Conservation (phyloP, 2,888 invertebrate genomes). For the Hydraecia micacea region DNA sequence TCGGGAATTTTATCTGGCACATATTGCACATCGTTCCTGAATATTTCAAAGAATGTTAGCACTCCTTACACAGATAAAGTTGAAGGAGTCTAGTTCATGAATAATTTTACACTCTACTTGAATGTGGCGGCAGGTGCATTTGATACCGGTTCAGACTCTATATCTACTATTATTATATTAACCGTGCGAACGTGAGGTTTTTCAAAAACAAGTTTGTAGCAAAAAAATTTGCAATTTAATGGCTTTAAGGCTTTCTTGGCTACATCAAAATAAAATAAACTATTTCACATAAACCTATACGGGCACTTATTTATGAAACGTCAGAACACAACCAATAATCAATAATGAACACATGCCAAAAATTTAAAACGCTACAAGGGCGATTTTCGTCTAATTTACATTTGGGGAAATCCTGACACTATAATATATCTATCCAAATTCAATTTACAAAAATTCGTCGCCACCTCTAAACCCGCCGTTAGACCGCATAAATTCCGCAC, state of each 20-base stretch:
- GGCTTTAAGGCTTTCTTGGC: neutral
- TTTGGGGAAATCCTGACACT: neutral
- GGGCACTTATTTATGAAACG: too few relatives aligned
- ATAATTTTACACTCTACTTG: conserved; percentile 45
- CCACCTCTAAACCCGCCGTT: conserved; percentile 40
- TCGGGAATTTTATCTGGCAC: conserved; percentile 7
- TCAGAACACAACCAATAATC: too few relatives aligned
- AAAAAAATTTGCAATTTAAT: neutral
- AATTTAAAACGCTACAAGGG: neutral
- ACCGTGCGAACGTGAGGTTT: conserved; percentile 2
- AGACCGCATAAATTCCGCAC: conserved; percentile 60
- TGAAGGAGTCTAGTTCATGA: conserved; percentile 42
- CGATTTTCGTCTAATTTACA: neutral
- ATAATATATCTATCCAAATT: neutral
- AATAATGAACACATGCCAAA: neutral
- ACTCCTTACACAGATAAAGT: conserved; percentile 26
- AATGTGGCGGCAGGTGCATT: conserved; percentile 54
- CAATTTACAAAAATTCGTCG: conserved; percentile 36
- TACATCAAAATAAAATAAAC: neutral
- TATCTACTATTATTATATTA: conserved; percentile 10
- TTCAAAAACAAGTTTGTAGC: neutral
- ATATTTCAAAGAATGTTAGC: conserved; percentile 40
- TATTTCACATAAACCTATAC: too few relatives aligned
- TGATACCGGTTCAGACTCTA: conserved; percentile 28
- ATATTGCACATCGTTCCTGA: conserved; percentile 14